Evolutionary conservation across 2,888 invertebrate genomes (phyloP).

Genomic region (Stenodema calcarata): DNA sequence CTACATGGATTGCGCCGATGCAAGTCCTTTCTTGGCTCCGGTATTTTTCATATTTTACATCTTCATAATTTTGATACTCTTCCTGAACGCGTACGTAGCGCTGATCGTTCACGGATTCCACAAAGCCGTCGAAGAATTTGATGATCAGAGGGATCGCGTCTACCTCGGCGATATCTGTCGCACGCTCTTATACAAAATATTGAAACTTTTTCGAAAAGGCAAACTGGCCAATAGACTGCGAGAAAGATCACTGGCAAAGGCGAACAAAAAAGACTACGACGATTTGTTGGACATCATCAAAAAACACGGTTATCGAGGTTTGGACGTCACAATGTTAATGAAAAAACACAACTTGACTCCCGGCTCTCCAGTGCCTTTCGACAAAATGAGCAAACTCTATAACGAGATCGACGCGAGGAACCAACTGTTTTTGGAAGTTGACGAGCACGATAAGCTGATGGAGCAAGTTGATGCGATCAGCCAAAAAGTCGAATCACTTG

Average conservation of each 20-base stretch:
- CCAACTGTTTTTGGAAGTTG: constrained; percentile 32
- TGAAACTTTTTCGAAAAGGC: background rate
- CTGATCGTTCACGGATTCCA: constrained; percentile 40
- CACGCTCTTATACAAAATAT: background rate
- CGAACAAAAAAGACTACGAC: constrained; percentile 10
- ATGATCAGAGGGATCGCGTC: background rate
- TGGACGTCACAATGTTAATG: constrained; percentile 2
- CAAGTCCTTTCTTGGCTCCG: background rate
- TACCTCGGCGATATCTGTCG: constrained; percentile 4
- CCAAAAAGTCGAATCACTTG: background rate
- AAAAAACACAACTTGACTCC: constrained; percentile 15
- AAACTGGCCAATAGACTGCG: background rate
- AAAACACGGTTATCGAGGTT: constrained; percentile 33
- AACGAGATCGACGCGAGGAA: constrained; percentile 11
- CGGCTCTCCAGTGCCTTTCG: background rate
- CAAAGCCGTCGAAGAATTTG: constrained; percentile 24
- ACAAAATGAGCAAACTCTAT: constrained; percentile 25
- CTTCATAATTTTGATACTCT: constrained; percentile 14
- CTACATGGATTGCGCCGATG: constrained; percentile 19
- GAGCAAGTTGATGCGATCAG: background rate
- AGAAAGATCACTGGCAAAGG: background rate
- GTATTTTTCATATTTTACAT: constrained; percentile 23
- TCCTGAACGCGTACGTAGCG: constrained; percentile 26
- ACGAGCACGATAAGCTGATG: constrained; percentile 21
- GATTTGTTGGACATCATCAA: background rate